phyloP scores from a whole-genome alignment of 2,113 vertebrate genomes.

The Rallus limicola region DNA sequence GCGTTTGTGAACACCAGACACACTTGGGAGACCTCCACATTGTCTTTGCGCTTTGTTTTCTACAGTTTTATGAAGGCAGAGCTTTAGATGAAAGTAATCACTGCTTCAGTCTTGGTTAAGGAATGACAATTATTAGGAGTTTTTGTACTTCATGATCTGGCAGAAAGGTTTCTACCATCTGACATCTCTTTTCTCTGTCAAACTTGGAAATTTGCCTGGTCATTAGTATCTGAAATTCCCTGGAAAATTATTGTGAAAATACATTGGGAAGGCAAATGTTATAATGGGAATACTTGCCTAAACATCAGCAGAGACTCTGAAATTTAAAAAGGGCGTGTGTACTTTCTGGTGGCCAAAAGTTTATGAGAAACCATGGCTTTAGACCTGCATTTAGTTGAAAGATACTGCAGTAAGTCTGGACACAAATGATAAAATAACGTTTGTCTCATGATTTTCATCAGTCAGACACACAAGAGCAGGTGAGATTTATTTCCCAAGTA shows the following conservation, averaged over 20 bases:
- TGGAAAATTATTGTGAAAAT: background rate
- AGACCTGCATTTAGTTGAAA: background rate
- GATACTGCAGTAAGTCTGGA: background rate
- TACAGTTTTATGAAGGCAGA: background rate
- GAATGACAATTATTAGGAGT: background rate
- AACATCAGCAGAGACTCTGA: background rate
- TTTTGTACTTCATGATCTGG: accelerated
- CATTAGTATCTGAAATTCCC: background rate
- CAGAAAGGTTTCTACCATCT: background rate
- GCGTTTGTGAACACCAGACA: background rate
- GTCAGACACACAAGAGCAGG: background rate
- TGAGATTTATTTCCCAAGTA: background rate
- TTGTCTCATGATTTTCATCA: background rate
- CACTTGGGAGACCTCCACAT: background rate
- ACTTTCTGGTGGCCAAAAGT: background rate
- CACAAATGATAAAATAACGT: background rate
- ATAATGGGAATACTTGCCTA: background rate
- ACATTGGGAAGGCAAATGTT: background rate
- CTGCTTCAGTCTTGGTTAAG: background rate
- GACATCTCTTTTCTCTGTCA: background rate
- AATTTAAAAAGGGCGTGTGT: accelerated
- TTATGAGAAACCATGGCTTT: background rate
- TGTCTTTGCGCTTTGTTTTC: background rate
- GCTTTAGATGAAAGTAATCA: background rate
- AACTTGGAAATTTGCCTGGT: background rate